Evolutionary conservation across 1,140 invertebrate species (phyloP), one percentile per base, ranked within the genome.

Genomic region (Drosophila suzukii): DNA sequence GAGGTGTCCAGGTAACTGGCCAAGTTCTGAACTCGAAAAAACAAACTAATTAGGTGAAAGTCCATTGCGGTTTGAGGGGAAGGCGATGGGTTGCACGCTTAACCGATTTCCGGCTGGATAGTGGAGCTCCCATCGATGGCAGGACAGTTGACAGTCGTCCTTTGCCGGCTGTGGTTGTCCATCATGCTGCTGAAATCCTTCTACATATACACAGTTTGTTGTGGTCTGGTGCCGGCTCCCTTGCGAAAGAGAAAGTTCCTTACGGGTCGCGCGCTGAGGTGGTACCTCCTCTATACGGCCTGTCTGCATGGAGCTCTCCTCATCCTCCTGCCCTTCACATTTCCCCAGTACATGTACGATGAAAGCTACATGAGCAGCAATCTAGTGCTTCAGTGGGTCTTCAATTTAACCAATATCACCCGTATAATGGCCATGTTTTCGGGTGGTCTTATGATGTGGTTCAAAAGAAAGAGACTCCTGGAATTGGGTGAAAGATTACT

Each of bases 151-250:
- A 6, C 7, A 20, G n/a, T 56, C 8, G 39, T 27, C 34, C 4
- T 15, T 75, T 6, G 34, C 30, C 34, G 13, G 30, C 12, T 34
- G 12, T 8, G 39, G 36, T 57, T 38, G 5, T 5, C 11, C 24
- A 24, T 15, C 47, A 75, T 74, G 70, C 44, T 65, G 38, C 38
- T 75, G 12, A 75, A 65, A 10, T n/a, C 20, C 34, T 75, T 65
- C 3, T 56, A 75, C 34, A 10, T 32, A 12, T 75, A 65, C 41
- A 59, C 51, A 12, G 0, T 56, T 11, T 27, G 4, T n/a, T 55
- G 44, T 12, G 72, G 72, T 10, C 36, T 75, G 1, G 6, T 75
- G n/a, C 71, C 71, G 2, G 72, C 59, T 30, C 72, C 51, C 3
- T 12, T 75, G 36, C 3, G 15, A 32, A 54, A 47, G 0, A 12